Evolutionary conservation across 2,797 vertebrate species (phyloP).

Genomic region (Microcaecilia unicolor): DNA sequence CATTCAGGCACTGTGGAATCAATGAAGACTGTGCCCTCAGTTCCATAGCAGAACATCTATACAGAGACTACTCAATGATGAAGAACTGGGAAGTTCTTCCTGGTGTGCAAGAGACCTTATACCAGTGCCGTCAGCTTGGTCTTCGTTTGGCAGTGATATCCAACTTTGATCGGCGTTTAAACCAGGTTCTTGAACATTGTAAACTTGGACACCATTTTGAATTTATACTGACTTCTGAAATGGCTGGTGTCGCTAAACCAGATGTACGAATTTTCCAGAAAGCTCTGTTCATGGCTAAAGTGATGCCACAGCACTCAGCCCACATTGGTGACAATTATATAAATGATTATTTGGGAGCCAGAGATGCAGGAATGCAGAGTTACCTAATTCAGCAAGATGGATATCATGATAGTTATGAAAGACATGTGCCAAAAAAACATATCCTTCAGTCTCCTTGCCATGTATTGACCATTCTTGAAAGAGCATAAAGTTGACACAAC

Average conservation of each 20-base stretch:
- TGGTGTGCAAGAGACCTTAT: slow-evolving; percentile 61
- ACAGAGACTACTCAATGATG: slow-evolving; percentile 61
- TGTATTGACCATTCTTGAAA: slow-evolving; percentile 34
- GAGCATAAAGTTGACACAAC: background rate
- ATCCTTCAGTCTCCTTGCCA: slow-evolving; percentile 39
- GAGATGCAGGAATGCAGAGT: slow-evolving; percentile 68
- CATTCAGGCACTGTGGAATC: slow-evolving; percentile 64
- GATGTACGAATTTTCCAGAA: slow-evolving; percentile 64
- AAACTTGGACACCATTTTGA: slow-evolving; percentile 68
- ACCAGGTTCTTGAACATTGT: slow-evolving; percentile 58
- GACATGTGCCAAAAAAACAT: slow-evolving; percentile 25
- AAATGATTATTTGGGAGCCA: slow-evolving; percentile 73
- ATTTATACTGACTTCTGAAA: slow-evolving; percentile 82
- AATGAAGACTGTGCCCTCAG: slow-evolving; percentile 44
- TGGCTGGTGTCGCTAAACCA: slow-evolving; percentile 68
- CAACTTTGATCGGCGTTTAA: slow-evolving; percentile 82
- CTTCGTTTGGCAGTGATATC: slow-evolving; percentile 75
- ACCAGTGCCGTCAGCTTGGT: slow-evolving; percentile 56
- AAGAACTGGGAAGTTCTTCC: slow-evolving; percentile 75
- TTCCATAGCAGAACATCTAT: slow-evolving; percentile 64
- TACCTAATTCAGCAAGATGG: slow-evolving; percentile 54
- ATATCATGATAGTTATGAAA: background rate
- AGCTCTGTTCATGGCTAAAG: slow-evolving; percentile 55
- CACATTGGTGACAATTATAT: slow-evolving; percentile 77
- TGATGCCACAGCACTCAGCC: slow-evolving; percentile 43